phyloP scores from a whole-genome alignment of 2,888 invertebrate species.

The Cepaea hortensis region DNA sequence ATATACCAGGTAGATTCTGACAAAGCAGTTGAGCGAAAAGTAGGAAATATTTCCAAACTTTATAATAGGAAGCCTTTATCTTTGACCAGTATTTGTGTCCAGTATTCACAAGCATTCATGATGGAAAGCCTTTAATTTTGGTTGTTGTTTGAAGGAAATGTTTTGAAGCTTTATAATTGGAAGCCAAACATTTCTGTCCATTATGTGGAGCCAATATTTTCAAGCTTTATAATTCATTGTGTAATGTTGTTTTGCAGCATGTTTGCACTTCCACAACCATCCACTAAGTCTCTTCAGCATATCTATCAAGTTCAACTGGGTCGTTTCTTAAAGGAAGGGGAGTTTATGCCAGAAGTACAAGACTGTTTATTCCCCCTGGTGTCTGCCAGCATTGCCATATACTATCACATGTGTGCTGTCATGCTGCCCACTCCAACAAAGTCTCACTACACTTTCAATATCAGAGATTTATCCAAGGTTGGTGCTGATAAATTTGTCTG shows the following conservation, averaged over 20 bases:
- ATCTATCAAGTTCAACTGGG: slow-evolving; percentile 77
- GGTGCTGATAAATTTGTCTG: not conserved
- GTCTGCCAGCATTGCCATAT: slow-evolving; percentile 74
- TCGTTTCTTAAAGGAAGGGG: slow-evolving; percentile 74
- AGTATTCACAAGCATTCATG: no score
- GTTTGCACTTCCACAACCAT: slow-evolving; percentile 75
- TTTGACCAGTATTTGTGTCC: no score
- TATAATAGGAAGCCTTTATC: no score
- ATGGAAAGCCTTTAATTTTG: no score
- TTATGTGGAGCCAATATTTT: no score
- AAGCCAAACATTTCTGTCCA: no score
- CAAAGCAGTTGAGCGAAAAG: no score
- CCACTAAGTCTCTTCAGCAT: slow-evolving; percentile 75
- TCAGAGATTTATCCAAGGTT: slow-evolving; percentile 75
- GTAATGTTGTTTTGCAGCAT: slow-evolving; percentile 63
- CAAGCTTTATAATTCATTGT: no score
- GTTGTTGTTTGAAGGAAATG: no score
- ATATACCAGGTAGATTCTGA: no score
- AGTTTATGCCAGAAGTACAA: slow-evolving; percentile 74
- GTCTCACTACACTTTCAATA: slow-evolving; percentile 76
- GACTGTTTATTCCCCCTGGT: slow-evolving; percentile 73
- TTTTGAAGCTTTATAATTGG: no score
- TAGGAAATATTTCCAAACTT: no score
- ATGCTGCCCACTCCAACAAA: slow-evolving; percentile 76
- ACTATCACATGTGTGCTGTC: slow-evolving; percentile 72